phyloP scores from a whole-genome alignment of 1,140 invertebrate species.

The Anthonomus grandis region DNA sequence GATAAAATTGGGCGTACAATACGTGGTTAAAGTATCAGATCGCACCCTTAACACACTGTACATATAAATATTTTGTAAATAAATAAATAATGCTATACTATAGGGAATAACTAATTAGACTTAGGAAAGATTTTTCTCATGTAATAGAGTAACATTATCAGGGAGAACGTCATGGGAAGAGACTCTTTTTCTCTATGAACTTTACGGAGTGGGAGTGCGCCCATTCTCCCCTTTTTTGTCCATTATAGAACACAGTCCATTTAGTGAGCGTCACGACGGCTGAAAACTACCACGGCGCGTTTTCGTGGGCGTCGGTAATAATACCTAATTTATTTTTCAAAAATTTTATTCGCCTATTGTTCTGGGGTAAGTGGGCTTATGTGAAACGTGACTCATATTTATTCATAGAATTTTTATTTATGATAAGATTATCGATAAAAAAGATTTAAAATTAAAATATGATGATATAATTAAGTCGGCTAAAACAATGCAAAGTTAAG shows the following conservation, averaged over 20 bases:
- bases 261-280: conserved; percentile 10
- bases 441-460: neutral
- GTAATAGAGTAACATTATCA: too few relatives aligned
- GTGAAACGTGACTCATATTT: neutral
- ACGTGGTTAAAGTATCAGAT: too few relatives aligned
- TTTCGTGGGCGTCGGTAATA: neutral
- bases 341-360: too few relatives aligned
- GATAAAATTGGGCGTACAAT: too few relatives aligned
- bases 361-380: too few relatives aligned
- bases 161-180: neutral
- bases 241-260: conserved; percentile 14
- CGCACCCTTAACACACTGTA: too few relatives aligned
- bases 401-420: neutral
- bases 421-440: neutral
- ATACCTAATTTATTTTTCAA: neutral
- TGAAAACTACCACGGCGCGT: conserved; percentile 9
- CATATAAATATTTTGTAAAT: too few relatives aligned
- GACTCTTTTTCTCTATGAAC: conserved; percentile 5
- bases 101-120: too few relatives aligned
- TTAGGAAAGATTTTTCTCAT: too few relatives aligned
- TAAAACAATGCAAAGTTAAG: neutral
- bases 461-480: neutral
- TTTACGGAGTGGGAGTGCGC: conserved; percentile 14
- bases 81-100: too few relatives aligned
- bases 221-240: conserved; percentile 8